Evolutionary conservation across 2,797 vertebrate genomes (phyloP), one percentile per base, ranked within the genome.

Genomic region (Podargus strigoides): DNA sequence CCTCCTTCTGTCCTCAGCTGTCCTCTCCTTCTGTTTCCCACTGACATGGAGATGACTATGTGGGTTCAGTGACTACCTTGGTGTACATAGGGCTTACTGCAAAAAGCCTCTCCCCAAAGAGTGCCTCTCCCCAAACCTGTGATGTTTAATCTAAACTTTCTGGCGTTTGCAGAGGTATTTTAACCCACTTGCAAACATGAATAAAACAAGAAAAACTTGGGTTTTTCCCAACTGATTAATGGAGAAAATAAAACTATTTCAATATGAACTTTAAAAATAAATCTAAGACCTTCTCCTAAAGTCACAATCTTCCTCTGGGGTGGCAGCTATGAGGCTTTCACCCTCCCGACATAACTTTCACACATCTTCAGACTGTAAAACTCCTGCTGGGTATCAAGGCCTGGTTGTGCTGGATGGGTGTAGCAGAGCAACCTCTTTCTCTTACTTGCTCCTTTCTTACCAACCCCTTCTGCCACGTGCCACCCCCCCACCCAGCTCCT

Each of bases 321-420:
- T 34, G 37, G n/a, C 13, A 30, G 13, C 49, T 72, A 17, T 2
- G 8, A 75, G 34, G 8, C 2, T 74, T 85, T 70, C 13, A 58
- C 14, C 22, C 13, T 62, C 27, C 22, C 24, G 30, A 0, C 1
- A 1, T 58, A 47, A 42, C 3, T 19, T 62, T 58, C 42, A 42
- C 8, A 10, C 6, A 32, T 56, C 84, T 92, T 82, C 53, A 64
- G 36, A 28, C 28, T 17, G 7, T 39, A 49, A 75, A 81, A 60
- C 3, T 72, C 3, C 3, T 10, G 13, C 8, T 70, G 47, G 16
- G 3, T 69, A 10, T 69, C 37, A 42, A 69, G 46, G 26, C 14
- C 37, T 84, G 11, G 3, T 50, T 42, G 13, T 72, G 32, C 32
- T n/a, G 22, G 34, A 55, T 30, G 18, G 16, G 39, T 26, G 14